Base-by-base conservation (phyloP, 53 echinoderm and acorn worm genomes). In the Antedon mediterranea region DNA sequence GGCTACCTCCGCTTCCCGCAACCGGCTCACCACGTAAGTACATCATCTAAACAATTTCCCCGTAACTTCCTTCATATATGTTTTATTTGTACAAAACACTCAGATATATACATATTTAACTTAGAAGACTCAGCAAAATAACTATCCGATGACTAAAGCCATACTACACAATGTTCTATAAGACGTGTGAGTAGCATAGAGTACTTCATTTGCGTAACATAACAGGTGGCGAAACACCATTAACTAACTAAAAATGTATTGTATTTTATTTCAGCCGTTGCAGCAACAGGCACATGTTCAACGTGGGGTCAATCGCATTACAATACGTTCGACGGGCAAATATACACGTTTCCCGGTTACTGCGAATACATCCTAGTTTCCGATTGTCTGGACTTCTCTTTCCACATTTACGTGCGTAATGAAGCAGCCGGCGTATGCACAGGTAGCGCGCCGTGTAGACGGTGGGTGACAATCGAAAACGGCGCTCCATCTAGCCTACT, bases 251-350 rank as follows among this genome's bases (percentile, higher is more conserved):
- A n/a, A n/a, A 37, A 37, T 37, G 11, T 37, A 6, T n/a, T n/a
- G n/a, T n/a, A n/a, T 37, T 37, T 6, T 37, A 37, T 18, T 57
- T 57, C 20, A 57, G 57, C 57, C 23, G 57, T 57, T 57, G 57
- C 57, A 2, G 57, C 57, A 8, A 57, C 57, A 18, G 57, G 57
- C 2, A 57, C 57, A 78, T 92, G 93, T 73, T 29, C 84, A 2
- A 83, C 89, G 23, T 92, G 86, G 87, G 89, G 89, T 26, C 93
- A 92, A 71, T 80, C 80, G 32, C 89, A 92, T 78, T 89, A 76
- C 83, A 79, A 74, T 20, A 82, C 93, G 31, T 92, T 92, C 33
- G 93, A 92, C 34, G 93, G 89, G 0, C 84, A 86, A 71, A 43
- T 76, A 30, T 92, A 84, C 75, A 81, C 34, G 42, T 92, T 92